Conservation (phyloP, 1,140 invertebrate genomes). For the Drosophila trapezifrons region DNA sequence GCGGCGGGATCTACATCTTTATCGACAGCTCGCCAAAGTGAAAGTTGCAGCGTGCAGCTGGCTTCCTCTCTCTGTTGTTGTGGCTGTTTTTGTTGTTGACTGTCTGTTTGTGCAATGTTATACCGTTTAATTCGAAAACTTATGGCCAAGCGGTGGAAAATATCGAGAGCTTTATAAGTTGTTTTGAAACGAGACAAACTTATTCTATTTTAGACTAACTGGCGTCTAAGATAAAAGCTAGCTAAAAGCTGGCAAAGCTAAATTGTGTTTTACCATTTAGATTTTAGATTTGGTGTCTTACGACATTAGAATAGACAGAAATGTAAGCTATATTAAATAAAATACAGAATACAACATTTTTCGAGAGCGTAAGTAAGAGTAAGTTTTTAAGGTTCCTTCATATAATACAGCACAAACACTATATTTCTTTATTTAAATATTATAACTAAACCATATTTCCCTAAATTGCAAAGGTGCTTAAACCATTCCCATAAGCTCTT, state of each 20-base stretch:
- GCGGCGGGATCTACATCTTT: constrained; percentile 34
- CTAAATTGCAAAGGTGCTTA: too few relatives aligned
- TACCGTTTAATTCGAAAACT: constrained; percentile 49
- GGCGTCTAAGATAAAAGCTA: too few relatives aligned
- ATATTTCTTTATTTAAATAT: neutral
- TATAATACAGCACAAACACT: neutral
- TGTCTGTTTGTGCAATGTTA: constrained; percentile 58
- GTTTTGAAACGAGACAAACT: constrained; percentile 8
- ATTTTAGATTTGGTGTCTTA: too few relatives aligned
- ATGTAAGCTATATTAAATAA: too few relatives aligned
- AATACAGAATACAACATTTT: too few relatives aligned
- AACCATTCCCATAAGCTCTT: neutral
- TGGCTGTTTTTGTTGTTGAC: constrained; percentile 21
- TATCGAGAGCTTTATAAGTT: constrained; percentile 36
- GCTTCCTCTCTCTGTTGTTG: constrained; percentile 1
- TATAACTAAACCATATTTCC: neutral
- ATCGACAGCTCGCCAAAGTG: constrained; percentile 66
- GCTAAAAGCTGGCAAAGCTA: neutral
- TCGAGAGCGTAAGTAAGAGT: neutral
- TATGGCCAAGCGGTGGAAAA: constrained; percentile 40
- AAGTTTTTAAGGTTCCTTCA: neutral
- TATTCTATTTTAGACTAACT: neutral
- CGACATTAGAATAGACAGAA: too few relatives aligned
- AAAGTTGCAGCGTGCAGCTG: constrained; percentile 59
- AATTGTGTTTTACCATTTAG: too few relatives aligned